Evolutionary conservation across 2,113 vertebrate species (phyloP).

Genomic region (Xyliphius kryptos): DNA sequence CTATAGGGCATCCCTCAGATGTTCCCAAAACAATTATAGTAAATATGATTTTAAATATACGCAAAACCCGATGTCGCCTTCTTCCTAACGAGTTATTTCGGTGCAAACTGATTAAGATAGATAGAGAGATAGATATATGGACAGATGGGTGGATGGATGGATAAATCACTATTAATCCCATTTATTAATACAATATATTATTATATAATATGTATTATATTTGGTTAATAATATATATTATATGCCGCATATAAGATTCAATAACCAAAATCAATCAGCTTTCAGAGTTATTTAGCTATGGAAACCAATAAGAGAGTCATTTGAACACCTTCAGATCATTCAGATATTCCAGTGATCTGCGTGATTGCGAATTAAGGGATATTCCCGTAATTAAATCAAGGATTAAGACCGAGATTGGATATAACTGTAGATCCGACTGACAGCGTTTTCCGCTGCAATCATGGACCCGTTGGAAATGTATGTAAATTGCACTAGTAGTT

Average conservation of each 20-base stretch:
- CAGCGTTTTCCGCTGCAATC: conserved; percentile 72
- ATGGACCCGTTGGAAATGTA: conserved; percentile 85
- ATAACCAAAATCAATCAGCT: too few species aligned
- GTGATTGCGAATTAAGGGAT: conserved; percentile 3
- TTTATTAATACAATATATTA: too few species aligned
- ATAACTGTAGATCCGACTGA: conserved; percentile 59
- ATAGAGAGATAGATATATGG: too few species aligned
- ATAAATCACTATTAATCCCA: too few species aligned
- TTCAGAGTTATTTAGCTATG: too few species aligned
- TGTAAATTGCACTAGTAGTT: conserved; percentile 90
- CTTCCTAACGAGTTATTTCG: not conserved
- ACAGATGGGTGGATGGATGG: too few species aligned
- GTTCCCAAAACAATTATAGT: conserved; percentile 26
- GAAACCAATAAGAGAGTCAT: conserved; percentile 11
- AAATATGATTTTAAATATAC: conserved; percentile 29
- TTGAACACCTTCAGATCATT: conserved; percentile 11
- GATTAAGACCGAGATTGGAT: conserved; percentile 59
- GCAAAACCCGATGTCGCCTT: not conserved
- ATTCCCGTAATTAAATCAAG: conserved; percentile 25
- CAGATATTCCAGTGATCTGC: conserved; percentile 14
- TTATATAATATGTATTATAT: too few species aligned
- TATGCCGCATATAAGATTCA: too few species aligned
- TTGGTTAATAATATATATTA: too few species aligned
- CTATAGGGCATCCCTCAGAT: conserved; percentile 58
- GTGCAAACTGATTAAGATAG: not conserved